Base-by-base conservation (phyloP, 1,140 invertebrate species). In the Eubasilissa regina region DNA sequence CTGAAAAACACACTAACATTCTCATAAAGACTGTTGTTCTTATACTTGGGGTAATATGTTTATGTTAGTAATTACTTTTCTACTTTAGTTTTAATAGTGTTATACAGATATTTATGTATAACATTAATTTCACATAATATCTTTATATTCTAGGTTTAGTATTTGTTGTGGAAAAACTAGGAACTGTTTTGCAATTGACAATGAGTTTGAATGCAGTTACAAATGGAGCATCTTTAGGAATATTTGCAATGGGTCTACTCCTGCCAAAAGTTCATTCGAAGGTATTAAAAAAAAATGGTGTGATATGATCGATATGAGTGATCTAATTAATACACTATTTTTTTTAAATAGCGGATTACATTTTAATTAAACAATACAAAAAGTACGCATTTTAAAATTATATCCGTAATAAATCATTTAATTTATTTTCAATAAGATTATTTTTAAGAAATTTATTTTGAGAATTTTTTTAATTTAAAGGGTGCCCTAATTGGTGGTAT, bases 181-280 rank as follows among this genome's bases (percentile, higher is more conserved):
- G 92, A 3, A 88, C 91, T 6, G 85, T 90, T 10, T 85, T 90
- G 75, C 85, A 94, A 87, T 84, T 93, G 47, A 89, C 92, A 0
- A 93, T 93, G 85, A 94, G 91, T 68, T 84, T 95, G 13, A 90
- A 90, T 0, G 91, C 93, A 0, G 93, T 94, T 21, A 92, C 92
- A 6, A 93, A 91, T 85, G 96, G 95, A 56, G 94, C 95, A 0
- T 89, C 95, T 0, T 85, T 96, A 35, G 95, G 94, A 35, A 90
- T 97, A 66, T 97, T 97, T 85, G 92, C 92, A 0, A 93, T 96
- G 86, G 96, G 95, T 21, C 90, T 97, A 77, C 90, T 97, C 83
- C 87, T 96, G 83, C 95, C 95, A 0, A 95, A 94, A 91, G 92
- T 95, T 9, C 94, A 94, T 86, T 89, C 90, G 12, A 92, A 89